phyloP scores from a whole-genome alignment of 2,888 invertebrate genomes.

The Drosophila emarginata region DNA sequence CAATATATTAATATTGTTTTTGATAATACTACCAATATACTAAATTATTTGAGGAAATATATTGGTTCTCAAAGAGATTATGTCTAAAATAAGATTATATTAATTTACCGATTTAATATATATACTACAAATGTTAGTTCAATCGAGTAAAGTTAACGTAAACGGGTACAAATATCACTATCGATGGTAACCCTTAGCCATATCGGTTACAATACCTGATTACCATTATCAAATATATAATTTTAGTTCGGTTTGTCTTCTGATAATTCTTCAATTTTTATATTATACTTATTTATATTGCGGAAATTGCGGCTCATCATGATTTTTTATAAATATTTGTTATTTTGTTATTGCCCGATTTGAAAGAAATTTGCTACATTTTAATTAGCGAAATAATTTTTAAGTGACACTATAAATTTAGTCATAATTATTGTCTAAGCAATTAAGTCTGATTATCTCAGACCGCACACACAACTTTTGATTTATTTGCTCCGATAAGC shows the following conservation, averaged over 20 bases:
- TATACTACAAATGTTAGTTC: too few species aligned
- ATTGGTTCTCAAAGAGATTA: too few species aligned
- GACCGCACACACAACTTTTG: constrained; percentile 49
- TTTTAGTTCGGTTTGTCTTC: neutral
- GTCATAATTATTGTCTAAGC: constrained; percentile 74
- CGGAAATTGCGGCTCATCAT: constrained; percentile 66
- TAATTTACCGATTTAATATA: too few species aligned
- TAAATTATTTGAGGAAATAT: too few species aligned
- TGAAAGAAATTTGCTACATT: constrained; percentile 57
- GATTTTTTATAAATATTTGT: constrained; percentile 48
- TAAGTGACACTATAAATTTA: constrained; percentile 75
- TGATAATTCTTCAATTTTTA: neutral
- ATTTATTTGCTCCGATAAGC: constrained; percentile 64
- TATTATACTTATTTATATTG: constrained; percentile 1
- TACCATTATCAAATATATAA: constrained; percentile 1
- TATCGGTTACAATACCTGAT: neutral
- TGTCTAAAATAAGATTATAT: too few species aligned
- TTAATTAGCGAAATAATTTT: constrained; percentile 73
- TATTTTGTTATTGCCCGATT: constrained; percentile 18
- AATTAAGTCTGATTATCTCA: constrained; percentile 70
- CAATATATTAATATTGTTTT: too few species aligned
- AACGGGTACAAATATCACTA: neutral
- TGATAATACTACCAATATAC: too few species aligned
- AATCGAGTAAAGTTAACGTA: too few species aligned
- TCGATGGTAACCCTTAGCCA: neutral